Base-by-base conservation (phyloP, 2,797 vertebrate genomes). In the Fringilla coelebs region DNA sequence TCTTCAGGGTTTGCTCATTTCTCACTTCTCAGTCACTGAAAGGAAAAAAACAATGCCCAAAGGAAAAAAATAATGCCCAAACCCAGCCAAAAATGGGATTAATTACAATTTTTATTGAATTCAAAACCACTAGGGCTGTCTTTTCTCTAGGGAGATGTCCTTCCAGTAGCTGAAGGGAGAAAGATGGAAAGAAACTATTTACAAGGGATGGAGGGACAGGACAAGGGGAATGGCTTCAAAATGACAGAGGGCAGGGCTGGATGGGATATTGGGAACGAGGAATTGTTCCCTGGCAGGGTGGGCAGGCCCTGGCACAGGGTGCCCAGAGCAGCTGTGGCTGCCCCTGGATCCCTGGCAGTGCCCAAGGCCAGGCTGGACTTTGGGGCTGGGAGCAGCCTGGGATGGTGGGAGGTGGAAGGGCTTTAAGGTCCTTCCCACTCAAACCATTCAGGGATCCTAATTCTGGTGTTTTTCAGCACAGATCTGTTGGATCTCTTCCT, bases 211-310 rank as follows among this genome's bases (percentile, higher is more conserved):
- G 36, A 49, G 49, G 2, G 11, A 2, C 41, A 36, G 31, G 36
- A 49, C 32, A 10, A 0, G 1, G 11, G 49, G 55, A 62, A 49
- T 49, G 63, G 18, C 1, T 68, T 29, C 48, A 3, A 6, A 68
- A 0, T n/a, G 71, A 2, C 34, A 40, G 29, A n/a, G 43, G 6
- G 17, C 2, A 55, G 22, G 26, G 22, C 0, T 8, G 2, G 62
- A 41, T 75, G 70, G 48, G 48, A 49, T 68, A 3, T 15, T 61
- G 48, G 41, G 55, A 1, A n/a, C n/a, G n/a, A 54, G 70, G 18
- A 68, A 81, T 88, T 34, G 8, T n/a, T n/a, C n/a, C n/a, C n/a
- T n/a, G n/a, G n/a, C 0, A 74, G 46, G 54, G 31, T 41, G 54
- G 29, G 17, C 3, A 67, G 52, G 24, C 20, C 29, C 65, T 80